Percentiles rank a stretch among this genome's conserved stretches.
Evolutionary conservation across 1,140 invertebrate genomes (phyloP).

Genomic region (Drosophila kanapiae): DNA sequence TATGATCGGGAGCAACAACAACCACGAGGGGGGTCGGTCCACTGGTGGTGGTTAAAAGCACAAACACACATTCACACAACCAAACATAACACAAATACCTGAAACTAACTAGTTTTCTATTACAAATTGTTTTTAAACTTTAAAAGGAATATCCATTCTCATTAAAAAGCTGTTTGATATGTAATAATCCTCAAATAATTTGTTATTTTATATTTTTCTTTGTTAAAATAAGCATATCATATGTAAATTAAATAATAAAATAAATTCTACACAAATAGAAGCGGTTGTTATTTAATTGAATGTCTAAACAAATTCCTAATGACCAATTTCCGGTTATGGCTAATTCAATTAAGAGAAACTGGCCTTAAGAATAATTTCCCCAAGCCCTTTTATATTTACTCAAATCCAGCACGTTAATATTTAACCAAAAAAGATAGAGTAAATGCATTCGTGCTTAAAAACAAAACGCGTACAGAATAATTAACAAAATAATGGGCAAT

Average conservation of each 20-base stretch:
- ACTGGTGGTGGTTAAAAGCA: conserved; percentile 3
- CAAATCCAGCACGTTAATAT: no score
- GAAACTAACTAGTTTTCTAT: neutral
- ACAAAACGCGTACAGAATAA: neutral
- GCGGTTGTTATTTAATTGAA: no score
- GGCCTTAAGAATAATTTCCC: no score
- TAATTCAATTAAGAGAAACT: no score
- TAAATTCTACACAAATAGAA: no score
- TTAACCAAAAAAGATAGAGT: neutral
- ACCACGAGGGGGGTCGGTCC: neutral
- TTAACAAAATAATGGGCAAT: neutral
- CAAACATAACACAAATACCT: neutral
- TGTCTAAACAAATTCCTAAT: no score
- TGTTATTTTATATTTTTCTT: no score
- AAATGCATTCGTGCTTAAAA: neutral
- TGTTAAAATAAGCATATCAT: neutral
- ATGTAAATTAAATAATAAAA: neutral
- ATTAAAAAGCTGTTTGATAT: no score
- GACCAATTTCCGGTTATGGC: no score
- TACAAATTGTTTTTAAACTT: neutral
- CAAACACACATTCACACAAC: neutral
- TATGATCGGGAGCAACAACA: conserved; percentile 51
- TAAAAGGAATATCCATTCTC: neutral
- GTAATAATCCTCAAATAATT: no score
- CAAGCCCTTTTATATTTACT: neutral